These are phyloP conservation scores for Hirtodrosophila alboralis DNA, from an alignment of 2,888 invertebrate species.

Conservation along the genomic window DNA sequence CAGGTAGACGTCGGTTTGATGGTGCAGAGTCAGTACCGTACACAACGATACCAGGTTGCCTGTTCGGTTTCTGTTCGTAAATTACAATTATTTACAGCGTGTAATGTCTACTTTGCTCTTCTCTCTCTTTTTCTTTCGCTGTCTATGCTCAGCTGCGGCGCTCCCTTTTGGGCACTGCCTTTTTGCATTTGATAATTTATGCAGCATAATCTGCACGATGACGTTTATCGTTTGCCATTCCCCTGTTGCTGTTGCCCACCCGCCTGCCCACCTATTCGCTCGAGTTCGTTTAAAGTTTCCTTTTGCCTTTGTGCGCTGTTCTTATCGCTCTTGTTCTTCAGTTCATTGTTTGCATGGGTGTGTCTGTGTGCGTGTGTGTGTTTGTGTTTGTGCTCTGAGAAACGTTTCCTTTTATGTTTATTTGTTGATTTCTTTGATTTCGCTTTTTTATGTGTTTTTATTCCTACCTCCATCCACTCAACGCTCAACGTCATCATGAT, in stretches of 20 bases:
- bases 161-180: constrained; percentile 67
- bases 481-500: constrained; percentile 60
- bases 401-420: constrained; percentile 72
- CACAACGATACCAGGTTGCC: constrained; percentile 27
- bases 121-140: constrained; percentile 1
- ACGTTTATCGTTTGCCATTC: constrained; percentile 73
- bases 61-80: constrained; percentile 60
- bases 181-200: constrained; percentile 76
- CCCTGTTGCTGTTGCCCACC: constrained; percentile 20
- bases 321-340: constrained; percentile 47
- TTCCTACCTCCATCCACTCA: constrained; percentile 50
- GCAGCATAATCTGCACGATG: constrained; percentile 74
- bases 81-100: constrained; percentile 75
- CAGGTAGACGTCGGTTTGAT: constrained; percentile 62
- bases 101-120: constrained; percentile 50
- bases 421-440: constrained; percentile 77
- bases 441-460: constrained; percentile 53
- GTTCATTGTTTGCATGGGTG: constrained; percentile 32
- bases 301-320: constrained; percentile 37
- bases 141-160: constrained; percentile 31
- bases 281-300: constrained; percentile 36
- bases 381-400: constrained; percentile 50
- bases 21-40: constrained; percentile 29
- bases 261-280: constrained; percentile 3
- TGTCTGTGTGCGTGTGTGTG: too few species aligned